Conservation (phyloP, 2,888 invertebrate genomes). For the Cephus runcator region DNA sequence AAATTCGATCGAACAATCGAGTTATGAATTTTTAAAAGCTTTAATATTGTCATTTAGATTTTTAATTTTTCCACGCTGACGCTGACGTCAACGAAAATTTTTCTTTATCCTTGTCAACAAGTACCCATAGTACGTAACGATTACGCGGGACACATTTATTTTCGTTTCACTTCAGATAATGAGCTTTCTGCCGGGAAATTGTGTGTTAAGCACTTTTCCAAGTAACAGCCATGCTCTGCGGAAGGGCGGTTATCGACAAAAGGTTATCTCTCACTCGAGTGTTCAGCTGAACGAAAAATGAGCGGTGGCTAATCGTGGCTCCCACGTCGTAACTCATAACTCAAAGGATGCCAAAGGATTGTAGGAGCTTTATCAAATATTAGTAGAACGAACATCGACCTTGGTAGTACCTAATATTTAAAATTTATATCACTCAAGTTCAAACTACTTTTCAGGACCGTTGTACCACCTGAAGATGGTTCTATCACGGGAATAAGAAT, state of each 20-base stretch:
- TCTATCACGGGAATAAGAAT: too few species aligned
- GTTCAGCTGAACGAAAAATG: not conserved
- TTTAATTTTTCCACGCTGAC: not conserved
- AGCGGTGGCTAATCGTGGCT: not conserved
- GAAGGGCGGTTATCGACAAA: not conserved
- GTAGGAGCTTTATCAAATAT: not conserved
- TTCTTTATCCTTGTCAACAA: not conserved
- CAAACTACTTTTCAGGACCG: not conserved
- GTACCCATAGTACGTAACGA: not conserved
- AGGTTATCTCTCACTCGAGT: not conserved
- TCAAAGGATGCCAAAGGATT: not conserved
- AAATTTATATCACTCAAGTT: not conserved
- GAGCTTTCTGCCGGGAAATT: not conserved
- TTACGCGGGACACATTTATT: not conserved
- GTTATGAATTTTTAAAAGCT: not conserved
- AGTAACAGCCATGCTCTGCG: not conserved
- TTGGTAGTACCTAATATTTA: not conserved
- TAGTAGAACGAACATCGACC: not conserved
- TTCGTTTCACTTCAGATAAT: not conserved
- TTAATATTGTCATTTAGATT: not conserved
- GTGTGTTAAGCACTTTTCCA: not conserved
- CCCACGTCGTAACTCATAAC: not conserved
- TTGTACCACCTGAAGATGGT: too few species aligned
- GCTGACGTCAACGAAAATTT: not conserved
- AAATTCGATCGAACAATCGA: too few species aligned